These are phyloP conservation scores for Hemicordylus capensis DNA, from an alignment of 2,113 vertebrate genomes.

Conservation along the genomic window DNA sequence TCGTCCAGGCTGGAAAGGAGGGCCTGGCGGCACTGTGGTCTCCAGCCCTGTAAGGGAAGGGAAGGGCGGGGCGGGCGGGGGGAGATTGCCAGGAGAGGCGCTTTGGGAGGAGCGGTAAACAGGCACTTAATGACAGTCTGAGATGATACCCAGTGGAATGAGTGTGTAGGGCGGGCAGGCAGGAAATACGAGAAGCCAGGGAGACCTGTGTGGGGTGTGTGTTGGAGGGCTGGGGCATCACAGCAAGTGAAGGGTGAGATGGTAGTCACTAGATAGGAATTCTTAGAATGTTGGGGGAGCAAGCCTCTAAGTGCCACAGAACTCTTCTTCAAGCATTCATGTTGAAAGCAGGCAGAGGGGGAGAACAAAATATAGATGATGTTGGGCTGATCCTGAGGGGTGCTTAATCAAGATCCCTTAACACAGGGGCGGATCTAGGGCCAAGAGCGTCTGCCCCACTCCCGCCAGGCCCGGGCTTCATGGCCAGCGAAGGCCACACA, in stretches of 20 bases:
- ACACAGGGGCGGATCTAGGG: background rate
- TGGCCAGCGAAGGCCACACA: background rate
- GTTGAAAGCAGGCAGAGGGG: background rate
- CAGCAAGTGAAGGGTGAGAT: background rate
- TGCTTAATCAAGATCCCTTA: background rate
- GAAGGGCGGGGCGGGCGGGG: background rate
- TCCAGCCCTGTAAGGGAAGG: background rate
- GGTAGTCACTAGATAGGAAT: background rate
- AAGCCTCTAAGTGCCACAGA: background rate
- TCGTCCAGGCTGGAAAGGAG: background rate
- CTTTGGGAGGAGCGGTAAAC: background rate
- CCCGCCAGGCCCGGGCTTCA: background rate
- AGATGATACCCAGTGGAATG: background rate
- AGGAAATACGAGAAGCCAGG: slow-evolving; percentile 1
- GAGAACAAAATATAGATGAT: too few species aligned
- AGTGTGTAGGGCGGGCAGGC: background rate
- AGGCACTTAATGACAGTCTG: background rate
- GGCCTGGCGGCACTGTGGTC: background rate
- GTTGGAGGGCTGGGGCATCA: too few species aligned
- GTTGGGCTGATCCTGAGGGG: background rate
- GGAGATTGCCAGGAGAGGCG: background rate
- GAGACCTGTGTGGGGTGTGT: background rate
- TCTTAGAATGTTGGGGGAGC: background rate
- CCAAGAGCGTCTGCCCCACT: background rate
- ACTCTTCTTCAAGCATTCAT: background rate